Conservation (phyloP, 2,888 invertebrate genomes). For the Melieria picta region DNA sequence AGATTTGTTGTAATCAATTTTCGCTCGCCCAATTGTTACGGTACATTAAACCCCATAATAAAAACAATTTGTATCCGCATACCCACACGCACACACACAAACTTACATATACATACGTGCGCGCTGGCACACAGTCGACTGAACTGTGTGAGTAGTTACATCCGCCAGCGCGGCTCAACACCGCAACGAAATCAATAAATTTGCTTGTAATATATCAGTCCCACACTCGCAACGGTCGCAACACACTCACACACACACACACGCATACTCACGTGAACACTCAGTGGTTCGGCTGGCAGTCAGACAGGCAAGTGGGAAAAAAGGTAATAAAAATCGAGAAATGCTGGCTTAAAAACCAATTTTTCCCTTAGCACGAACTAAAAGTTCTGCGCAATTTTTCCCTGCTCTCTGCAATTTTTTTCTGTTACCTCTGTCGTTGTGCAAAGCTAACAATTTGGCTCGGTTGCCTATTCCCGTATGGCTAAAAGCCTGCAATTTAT, state of each 20-base stretch:
- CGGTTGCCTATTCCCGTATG: constrained; percentile 1
- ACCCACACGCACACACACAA: not conserved
- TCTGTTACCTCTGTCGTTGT: constrained; percentile 12
- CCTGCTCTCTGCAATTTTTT: not conserved
- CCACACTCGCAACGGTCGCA: constrained; percentile 8
- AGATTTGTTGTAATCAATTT: constrained; percentile 33
- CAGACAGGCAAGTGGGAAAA: not conserved
- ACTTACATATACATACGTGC: not conserved
- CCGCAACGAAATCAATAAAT: constrained; percentile 35
- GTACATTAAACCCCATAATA: constrained; percentile 34
- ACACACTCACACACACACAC: not conserved
- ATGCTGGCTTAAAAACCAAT: constrained; percentile 29
- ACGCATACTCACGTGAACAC: not conserved
- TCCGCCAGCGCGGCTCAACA: not conserved
- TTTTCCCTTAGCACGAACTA: constrained; percentile 24
- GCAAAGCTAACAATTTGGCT: constrained; percentile 13
- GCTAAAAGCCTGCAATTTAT: constrained; percentile 31
- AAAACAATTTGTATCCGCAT: constrained; percentile 36
- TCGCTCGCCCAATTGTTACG: constrained; percentile 31
- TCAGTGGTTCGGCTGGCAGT: not conserved
- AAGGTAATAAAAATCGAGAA: constrained; percentile 1
- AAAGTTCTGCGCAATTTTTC: constrained; percentile 1
- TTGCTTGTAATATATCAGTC: constrained; percentile 32
- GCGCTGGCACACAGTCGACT: too few relatives aligned
- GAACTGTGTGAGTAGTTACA: too few relatives aligned